A percentile compares a stretch with the other conserved stretches of the same genome.
Evolutionary conservation across 37 sponge, comb jelly and placozoan genomes (phyloP).

Genomic region (Bolinopsis microptera): DNA sequence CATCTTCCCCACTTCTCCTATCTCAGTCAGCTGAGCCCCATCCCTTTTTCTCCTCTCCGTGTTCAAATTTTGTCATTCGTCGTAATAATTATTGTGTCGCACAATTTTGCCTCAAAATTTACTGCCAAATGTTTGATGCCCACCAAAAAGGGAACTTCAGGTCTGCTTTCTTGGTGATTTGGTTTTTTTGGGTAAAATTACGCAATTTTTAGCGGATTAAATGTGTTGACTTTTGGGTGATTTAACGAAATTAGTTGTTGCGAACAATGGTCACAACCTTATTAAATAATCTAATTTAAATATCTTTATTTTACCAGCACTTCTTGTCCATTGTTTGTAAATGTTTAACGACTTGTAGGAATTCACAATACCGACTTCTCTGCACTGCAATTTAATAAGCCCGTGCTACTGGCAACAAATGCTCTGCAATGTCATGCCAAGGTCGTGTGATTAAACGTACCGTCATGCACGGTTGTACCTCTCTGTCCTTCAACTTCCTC

Average conservation of each 20-base stretch:
- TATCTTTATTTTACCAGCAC: neutral
- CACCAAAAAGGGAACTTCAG: no score
- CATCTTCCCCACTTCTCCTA: no score
- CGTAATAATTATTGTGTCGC: no score
- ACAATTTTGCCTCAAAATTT: no score
- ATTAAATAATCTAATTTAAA: neutral
- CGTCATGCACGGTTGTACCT: no score
- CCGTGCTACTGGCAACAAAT: neutral
- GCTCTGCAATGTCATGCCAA: no score
- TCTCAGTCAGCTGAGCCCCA: no score
- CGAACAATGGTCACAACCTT: neutral
- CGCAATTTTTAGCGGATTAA: neutral
- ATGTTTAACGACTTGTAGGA: neutral
- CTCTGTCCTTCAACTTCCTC: no score
- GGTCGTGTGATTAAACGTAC: no score
- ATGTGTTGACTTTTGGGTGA: neutral
- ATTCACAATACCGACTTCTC: neutral
- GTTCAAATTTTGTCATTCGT: no score
- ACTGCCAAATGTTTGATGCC: no score
- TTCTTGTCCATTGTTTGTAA: neutral
- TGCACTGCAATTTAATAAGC: neutral
- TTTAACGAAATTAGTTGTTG: neutral
- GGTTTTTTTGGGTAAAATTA: neutral
- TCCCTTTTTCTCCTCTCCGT: no score
- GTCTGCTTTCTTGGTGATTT: neutral